phyloP scores from a whole-genome alignment of 2,888 invertebrate species.

The Perizoma affinitatum region DNA sequence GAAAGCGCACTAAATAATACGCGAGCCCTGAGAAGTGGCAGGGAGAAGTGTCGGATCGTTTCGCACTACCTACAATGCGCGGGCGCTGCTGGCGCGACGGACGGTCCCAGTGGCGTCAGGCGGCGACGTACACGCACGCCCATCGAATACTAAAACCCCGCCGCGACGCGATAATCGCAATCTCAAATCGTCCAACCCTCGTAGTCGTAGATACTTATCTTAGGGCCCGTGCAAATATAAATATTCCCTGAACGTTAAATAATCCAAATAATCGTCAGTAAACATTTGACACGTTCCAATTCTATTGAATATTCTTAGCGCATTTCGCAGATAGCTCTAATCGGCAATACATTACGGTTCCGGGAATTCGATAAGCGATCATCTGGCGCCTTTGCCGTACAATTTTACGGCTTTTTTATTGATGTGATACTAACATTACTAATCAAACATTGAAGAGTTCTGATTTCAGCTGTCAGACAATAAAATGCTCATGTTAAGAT shows the following conservation, averaged over 20 bases:
- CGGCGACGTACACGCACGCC: slow-evolving; percentile 74
- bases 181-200: slow-evolving; percentile 52
- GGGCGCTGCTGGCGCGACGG: slow-evolving; percentile 39
- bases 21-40: slow-evolving; percentile 63
- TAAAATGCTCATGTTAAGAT: slow-evolving; percentile 25
- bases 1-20: slow-evolving; percentile 68
- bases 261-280: slow-evolving; percentile 59
- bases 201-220: slow-evolving; percentile 56
- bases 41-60: slow-evolving; percentile 55
- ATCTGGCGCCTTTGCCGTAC: slow-evolving; percentile 31
- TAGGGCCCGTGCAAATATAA: slow-evolving; percentile 64
- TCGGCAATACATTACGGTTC: slow-evolving; percentile 57
- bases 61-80: slow-evolving; percentile 54
- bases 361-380: slow-evolving; percentile 55
- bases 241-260: slow-evolving; percentile 65
- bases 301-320: slow-evolving; percentile 52
- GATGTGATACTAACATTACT: slow-evolving; percentile 21
- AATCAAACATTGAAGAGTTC: slow-evolving; percentile 26
- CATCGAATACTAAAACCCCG: slow-evolving; percentile 77
- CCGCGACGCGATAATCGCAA: slow-evolving; percentile 72
- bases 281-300: slow-evolving; percentile 51
- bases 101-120: slow-evolving; percentile 64
- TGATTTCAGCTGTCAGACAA: slow-evolving; percentile 26
- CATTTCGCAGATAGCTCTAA: slow-evolving; percentile 59
- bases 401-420: slow-evolving; percentile 32